phyloP scores from a whole-genome alignment of 35 echinoderm and acorn worm species.

The Heliocidaris erythrogramma region DNA sequence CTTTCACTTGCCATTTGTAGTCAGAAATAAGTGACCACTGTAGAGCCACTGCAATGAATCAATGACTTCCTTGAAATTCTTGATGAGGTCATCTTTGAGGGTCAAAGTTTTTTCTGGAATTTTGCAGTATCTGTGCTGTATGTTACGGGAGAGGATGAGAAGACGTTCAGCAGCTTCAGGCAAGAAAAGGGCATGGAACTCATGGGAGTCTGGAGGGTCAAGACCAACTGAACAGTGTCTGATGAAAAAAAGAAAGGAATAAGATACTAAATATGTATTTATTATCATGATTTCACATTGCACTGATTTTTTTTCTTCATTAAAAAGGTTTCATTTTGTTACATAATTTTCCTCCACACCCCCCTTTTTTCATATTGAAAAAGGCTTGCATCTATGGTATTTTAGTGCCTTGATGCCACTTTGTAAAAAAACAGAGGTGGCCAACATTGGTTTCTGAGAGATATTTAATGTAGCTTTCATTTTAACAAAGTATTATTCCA shows the following conservation, averaged over 20 bases:
- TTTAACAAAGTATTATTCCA: no score
- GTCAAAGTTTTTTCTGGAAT: slow-evolving; percentile 91
- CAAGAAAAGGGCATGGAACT: slow-evolving; percentile 95
- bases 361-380: no score
- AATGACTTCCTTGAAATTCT: slow-evolving; percentile 80
- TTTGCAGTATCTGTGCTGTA: slow-evolving; percentile 93
- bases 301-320: no score
- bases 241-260: slow-evolving; percentile 22
- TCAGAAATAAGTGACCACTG: slow-evolving; percentile 87
- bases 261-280: not conserved
- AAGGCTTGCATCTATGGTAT: no score
- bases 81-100: slow-evolving; percentile 83
- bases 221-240: slow-evolving; percentile 94
- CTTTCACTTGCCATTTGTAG: slow-evolving; percentile 79
- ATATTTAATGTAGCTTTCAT: no score
- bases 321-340: no score
- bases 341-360: no score
- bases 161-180: slow-evolving; percentile 84
- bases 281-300: no score
- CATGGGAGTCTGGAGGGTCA: slow-evolving; percentile 94
- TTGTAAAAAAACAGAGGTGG: no score
- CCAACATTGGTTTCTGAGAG: no score
- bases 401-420: no score
- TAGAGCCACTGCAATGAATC: slow-evolving; percentile 83
- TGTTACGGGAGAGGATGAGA: slow-evolving; percentile 85